Conservation (phyloP, 2,888 invertebrate genomes). For the Rhamphomyia laevipes region DNA sequence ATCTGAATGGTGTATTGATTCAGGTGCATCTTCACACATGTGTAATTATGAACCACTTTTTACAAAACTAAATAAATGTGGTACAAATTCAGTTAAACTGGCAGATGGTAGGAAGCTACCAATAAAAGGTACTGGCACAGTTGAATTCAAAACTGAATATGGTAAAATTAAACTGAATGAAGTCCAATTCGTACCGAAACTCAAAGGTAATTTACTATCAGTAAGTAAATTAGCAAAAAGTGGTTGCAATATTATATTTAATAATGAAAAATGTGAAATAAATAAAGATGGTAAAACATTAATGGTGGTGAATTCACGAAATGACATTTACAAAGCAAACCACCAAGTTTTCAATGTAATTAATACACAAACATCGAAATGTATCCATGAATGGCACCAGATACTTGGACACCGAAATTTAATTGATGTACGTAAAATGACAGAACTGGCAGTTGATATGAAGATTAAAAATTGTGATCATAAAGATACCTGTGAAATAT, state of each 20-base stretch:
- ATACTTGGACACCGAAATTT: constrained; percentile 13
- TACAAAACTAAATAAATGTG: constrained; percentile 8
- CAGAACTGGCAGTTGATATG: constrained; percentile 5
- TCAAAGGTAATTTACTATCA: constrained; percentile 13
- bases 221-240: constrained; percentile 4
- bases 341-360: neutral
- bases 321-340: constrained; percentile 3
- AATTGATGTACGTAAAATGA: constrained; percentile 7
- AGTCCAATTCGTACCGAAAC: constrained; percentile 13
- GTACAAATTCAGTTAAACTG: constrained; percentile 9
- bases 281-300: constrained; percentile 2
- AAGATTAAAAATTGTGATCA: constrained; percentile 9
- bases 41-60: constrained; percentile 12
- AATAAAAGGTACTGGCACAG: constrained; percentile 10
- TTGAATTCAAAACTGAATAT: constrained; percentile 3
- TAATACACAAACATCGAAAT: constrained; percentile 2
- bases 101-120: constrained; percentile 12
- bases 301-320: constrained; percentile 1
- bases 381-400: constrained; percentile 15
- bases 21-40: constrained; percentile 16
- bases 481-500: constrained; percentile 11
- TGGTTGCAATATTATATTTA: constrained; percentile 9
- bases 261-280: constrained; percentile 6
- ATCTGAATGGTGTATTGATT: constrained; percentile 14
- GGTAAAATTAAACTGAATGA: constrained; percentile 7